Conservation (phyloP, 2,888 invertebrate species). For the Sminthurides aquaticus region DNA sequence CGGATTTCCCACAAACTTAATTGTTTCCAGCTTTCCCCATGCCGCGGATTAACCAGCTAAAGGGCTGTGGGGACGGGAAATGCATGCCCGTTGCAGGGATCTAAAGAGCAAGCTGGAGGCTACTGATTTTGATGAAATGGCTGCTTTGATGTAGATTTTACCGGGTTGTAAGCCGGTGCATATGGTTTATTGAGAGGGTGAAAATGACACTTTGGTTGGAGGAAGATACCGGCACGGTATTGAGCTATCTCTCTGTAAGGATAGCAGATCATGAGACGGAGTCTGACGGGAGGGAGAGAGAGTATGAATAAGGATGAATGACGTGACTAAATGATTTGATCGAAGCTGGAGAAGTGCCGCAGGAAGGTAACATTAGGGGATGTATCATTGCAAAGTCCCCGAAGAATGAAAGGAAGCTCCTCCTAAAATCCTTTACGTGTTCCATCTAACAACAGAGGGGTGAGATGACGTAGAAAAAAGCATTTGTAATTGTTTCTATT, state of each 20-base stretch:
- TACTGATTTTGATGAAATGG: too few relatives aligned
- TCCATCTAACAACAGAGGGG: slow-evolving; percentile 6
- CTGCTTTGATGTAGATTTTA: too few relatives aligned
- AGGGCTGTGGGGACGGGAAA: too few relatives aligned
- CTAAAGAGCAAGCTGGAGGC: too few relatives aligned
- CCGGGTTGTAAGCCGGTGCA: too few relatives aligned
- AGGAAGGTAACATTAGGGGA: not conserved
- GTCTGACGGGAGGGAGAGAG: not conserved
- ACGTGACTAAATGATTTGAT: slow-evolving; percentile 1
- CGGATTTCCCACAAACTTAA: too few relatives aligned
- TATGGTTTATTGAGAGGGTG: too few relatives aligned
- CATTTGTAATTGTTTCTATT: slow-evolving; percentile 23
- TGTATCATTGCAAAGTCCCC: slow-evolving; percentile 2
- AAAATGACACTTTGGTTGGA: not conserved
- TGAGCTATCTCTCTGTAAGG: not conserved
- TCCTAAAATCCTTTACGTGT: slow-evolving; percentile 24
- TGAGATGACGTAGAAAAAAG: slow-evolving; percentile 13
- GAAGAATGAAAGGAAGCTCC: not conserved
- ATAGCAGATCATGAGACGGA: not conserved
- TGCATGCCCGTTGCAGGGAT: too few relatives aligned
- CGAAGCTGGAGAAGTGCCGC: not conserved
- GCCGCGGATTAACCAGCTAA: too few relatives aligned
- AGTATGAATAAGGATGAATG: not conserved
- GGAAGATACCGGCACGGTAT: not conserved
- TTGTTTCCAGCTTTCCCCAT: too few relatives aligned